Conservation (phyloP, 2,888 invertebrate species). For the Xestia xanthographa region DNA sequence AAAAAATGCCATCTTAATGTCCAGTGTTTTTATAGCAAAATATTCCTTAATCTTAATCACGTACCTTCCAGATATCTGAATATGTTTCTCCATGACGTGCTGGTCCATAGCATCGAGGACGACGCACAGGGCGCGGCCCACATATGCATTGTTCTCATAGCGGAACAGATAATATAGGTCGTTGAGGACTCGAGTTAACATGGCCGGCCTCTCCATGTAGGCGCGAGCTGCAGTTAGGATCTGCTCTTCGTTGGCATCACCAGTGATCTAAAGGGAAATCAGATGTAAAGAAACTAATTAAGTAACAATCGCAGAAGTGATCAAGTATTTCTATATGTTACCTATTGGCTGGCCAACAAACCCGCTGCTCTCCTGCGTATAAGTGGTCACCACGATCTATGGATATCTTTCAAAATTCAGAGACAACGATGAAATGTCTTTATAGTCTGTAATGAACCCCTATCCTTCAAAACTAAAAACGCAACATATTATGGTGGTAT, state of each 20-base stretch:
- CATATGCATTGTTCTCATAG: constrained; percentile 94
- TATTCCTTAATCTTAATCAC: constrained; percentile 26
- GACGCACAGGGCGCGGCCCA: constrained; percentile 94
- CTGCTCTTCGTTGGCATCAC: constrained; percentile 97
- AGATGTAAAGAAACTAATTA: not conserved
- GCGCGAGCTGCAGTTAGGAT: constrained; percentile 95
- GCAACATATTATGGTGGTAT: not conserved
- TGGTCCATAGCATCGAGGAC: constrained; percentile 97
- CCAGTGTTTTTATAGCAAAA: not conserved
- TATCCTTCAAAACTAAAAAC: not conserved
- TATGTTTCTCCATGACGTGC: constrained; percentile 96
- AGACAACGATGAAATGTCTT: not conserved
- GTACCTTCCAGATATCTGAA: constrained; percentile 97
- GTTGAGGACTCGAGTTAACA: constrained; percentile 96
- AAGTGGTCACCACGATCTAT: not conserved
- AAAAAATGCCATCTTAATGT: not conserved
- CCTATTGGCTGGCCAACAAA: not conserved
- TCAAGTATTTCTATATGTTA: not conserved
- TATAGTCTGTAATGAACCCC: not conserved
- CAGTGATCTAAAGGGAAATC: constrained; percentile 93
- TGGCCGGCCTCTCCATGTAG: constrained; percentile 96
- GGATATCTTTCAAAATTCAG: not conserved
- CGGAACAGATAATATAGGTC: constrained; percentile 97
- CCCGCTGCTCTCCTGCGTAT: not conserved
- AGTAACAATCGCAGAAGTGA: not conserved